phyloP scores from a whole-genome alignment of 2,113 vertebrate genomes.

The Scopus umbretta region DNA sequence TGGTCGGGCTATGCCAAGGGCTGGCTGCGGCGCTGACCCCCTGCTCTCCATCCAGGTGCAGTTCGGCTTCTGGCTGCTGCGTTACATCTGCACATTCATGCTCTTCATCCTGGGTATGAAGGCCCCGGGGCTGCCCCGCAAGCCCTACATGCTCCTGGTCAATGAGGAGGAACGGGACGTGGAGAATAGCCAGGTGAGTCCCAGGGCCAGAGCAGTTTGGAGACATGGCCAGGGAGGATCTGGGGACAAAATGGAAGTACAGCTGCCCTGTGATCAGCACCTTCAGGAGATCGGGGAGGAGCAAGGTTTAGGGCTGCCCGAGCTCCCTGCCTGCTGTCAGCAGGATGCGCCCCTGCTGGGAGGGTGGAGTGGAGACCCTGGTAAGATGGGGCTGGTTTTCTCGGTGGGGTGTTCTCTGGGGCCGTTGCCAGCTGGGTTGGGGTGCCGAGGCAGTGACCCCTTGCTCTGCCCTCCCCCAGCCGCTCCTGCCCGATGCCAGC shows the following conservation, averaged over 20 bases:
- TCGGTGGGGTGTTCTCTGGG: neutral
- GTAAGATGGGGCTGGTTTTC: neutral
- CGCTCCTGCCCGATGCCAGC: slow-evolving; percentile 57
- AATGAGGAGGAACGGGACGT: slow-evolving; percentile 89
- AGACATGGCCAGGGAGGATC: neutral
- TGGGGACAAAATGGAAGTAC: neutral
- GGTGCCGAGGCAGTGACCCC: neutral
- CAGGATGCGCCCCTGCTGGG: neutral
- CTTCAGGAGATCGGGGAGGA: neutral
- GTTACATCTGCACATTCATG: slow-evolving; percentile 78
- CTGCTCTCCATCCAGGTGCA: slow-evolving; percentile 70
- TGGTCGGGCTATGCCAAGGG: neutral
- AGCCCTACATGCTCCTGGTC: slow-evolving; percentile 85
- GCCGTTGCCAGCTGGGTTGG: neutral
- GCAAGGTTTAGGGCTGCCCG: neutral
- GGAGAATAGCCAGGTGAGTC: slow-evolving; percentile 79
- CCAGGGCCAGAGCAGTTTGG: neutral
- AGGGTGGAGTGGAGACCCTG: neutral
- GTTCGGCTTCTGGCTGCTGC: slow-evolving; percentile 83
- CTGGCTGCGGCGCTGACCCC: neutral
- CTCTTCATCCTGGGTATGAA: slow-evolving; percentile 88
- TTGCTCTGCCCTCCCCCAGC: neutral
- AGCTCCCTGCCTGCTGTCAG: neutral
- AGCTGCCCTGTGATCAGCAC: neutral
- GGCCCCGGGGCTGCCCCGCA: slow-evolving; percentile 86